These are phyloP conservation scores for Aproaerema taeniolella DNA, from an alignment of 2,888 invertebrate genomes.

Conservation along the genomic window DNA sequence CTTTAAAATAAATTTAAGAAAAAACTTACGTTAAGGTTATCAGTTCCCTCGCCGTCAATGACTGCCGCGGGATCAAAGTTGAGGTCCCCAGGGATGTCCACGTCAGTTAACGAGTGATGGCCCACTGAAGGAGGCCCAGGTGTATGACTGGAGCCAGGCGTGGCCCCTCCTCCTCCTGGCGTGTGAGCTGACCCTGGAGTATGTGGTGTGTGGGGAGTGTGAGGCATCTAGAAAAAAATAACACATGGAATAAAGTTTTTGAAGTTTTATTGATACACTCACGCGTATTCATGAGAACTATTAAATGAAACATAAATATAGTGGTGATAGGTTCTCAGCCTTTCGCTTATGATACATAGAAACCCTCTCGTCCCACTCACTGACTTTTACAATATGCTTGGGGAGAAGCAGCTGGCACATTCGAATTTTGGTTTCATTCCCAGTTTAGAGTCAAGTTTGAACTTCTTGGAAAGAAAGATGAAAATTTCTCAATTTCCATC, in stretches of 20 bases:
- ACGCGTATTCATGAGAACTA: neutral
- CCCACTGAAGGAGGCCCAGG: conserved; percentile 90
- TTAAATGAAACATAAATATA: neutral
- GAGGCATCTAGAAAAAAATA: conserved; percentile 81
- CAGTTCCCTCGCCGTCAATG: conserved; percentile 94
- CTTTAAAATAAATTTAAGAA: too few species aligned
- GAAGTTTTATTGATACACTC: conserved; percentile 5
- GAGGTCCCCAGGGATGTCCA: conserved; percentile 91
- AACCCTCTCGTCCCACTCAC: too few species aligned
- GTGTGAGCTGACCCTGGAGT: conserved; percentile 89
- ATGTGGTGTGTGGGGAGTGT: conserved; percentile 82
- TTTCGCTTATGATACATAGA: too few species aligned
- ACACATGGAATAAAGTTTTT: neutral
- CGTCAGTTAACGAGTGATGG: conserved; percentile 80
- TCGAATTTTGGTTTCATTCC: too few species aligned
- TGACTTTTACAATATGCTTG: too few species aligned
- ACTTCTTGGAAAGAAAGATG: too few species aligned
- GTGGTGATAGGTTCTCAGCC: too few species aligned
- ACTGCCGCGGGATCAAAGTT: conserved; percentile 96
- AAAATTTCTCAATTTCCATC: too few species aligned
- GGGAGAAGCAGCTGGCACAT: too few species aligned
- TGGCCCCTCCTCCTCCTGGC: conserved; percentile 82
- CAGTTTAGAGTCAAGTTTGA: too few species aligned
- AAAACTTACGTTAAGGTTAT: conserved; percentile 91
- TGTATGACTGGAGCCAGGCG: conserved; percentile 84